phyloP scores from a whole-genome alignment of 2,888 invertebrate species.

The Syritta pipiens region DNA sequence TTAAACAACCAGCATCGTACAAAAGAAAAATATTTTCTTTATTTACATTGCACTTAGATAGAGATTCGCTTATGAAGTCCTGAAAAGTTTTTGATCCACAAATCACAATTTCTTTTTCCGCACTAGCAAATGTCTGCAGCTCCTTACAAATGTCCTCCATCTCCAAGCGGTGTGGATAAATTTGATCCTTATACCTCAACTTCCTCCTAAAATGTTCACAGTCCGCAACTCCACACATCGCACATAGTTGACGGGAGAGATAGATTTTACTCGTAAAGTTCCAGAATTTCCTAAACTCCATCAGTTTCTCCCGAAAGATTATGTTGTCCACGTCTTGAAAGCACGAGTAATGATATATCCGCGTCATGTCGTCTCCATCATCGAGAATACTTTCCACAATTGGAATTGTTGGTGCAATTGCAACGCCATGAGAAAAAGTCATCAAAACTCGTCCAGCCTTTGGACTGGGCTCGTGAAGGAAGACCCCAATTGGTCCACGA shows the following conservation, averaged over 20 bases:
- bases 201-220: conserved; percentile 71
- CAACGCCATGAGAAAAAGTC: conserved; percentile 87
- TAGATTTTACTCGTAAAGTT: conserved; percentile 86
- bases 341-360: conserved; percentile 83
- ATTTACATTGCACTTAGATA: conserved; percentile 9
- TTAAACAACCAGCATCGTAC: not conserved
- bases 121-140: conserved; percentile 1
- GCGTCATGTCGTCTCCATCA: conserved; percentile 85
- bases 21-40: conserved; percentile 32
- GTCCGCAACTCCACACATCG: conserved; percentile 19
- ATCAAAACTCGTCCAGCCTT: conserved; percentile 73
- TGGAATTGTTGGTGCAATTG: conserved; percentile 85
- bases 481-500: conserved; percentile 86
- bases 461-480: conserved; percentile 76
- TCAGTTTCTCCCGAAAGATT: conserved; percentile 83
- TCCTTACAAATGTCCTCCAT: conserved; percentile 30
- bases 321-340: conserved; percentile 82
- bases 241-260: conserved; percentile 79
- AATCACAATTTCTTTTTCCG: conserved; percentile 54
- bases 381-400: conserved; percentile 83
- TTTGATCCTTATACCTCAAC: conserved; percentile 75
- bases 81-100: conserved; percentile 73
- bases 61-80: conserved; percentile 57
- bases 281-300: conserved; percentile 83
- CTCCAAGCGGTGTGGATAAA: conserved; percentile 50